phyloP scores from a whole-genome alignment of 2,888 invertebrate genomes.

The Leptinotarsa peninsularis region DNA sequence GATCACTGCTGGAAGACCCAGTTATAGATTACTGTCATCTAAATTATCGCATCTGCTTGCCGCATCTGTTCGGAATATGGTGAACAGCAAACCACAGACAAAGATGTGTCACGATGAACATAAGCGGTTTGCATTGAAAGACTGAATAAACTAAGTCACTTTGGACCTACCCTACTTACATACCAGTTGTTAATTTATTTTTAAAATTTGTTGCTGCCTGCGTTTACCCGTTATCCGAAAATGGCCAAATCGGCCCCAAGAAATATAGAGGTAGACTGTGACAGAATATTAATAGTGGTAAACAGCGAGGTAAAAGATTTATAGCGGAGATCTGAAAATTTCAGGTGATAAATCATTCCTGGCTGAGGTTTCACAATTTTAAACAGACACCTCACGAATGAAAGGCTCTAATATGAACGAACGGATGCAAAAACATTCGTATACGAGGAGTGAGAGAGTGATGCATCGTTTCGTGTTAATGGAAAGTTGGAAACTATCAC shows the following conservation, averaged over 20 bases:
- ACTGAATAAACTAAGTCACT: too few species aligned
- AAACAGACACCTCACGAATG: not conserved
- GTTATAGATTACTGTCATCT: too few species aligned
- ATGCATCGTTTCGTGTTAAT: not conserved
- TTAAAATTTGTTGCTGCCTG: too few species aligned
- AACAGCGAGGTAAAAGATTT: constrained; percentile 10
- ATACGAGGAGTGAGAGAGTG: not conserved
- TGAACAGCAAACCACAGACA: too few species aligned
- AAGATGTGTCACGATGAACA: too few species aligned
- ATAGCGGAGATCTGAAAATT: not conserved
- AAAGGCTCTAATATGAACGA: not conserved
- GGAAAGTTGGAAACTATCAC: not conserved
- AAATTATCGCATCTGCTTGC: too few species aligned
- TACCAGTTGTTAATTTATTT: too few species aligned
- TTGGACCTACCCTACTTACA: too few species aligned
- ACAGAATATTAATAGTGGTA: constrained; percentile 14
- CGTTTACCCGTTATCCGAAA: too few species aligned
- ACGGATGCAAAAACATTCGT: not conserved
- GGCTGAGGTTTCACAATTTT: constrained; percentile 6
- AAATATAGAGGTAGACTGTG: not conserved
- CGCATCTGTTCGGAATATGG: too few species aligned
- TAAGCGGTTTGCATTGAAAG: too few species aligned
- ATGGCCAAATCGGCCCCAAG: not conserved
- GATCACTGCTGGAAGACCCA: too few species aligned
- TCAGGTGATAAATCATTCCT: constrained; percentile 8